Conservation (phyloP, 2,113 vertebrate species). For the Dipodomys stephensi region DNA sequence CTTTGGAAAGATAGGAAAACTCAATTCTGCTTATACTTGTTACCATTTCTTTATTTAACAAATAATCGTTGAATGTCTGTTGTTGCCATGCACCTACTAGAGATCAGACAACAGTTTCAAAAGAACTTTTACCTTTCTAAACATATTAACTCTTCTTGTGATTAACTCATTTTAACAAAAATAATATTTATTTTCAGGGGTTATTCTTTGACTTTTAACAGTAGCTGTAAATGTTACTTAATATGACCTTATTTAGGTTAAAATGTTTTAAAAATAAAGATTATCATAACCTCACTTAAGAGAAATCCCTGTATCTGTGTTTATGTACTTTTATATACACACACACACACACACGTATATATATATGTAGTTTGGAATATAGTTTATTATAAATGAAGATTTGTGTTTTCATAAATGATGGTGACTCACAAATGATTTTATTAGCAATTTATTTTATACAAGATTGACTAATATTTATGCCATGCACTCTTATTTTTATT, state of each 20-base stretch:
- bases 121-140: neutral
- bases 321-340: neutral
- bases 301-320: neutral
- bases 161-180: constrained; percentile 23
- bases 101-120: neutral
- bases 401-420: constrained; percentile 20
- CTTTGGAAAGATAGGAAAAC: neutral
- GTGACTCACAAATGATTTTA: neutral
- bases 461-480: neutral
- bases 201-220: constrained; percentile 19
- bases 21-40: neutral
- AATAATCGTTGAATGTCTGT: neutral
- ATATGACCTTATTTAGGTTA: neutral
- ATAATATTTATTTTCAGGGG: constrained; percentile 23
- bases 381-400: neutral
- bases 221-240: neutral
- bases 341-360: too few relatives aligned
- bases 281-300: neutral
- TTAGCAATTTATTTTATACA: neutral
- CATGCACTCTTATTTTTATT: neutral
- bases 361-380: constrained; percentile 2
- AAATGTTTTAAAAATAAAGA: neutral
- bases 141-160: constrained; percentile 11
- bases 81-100: neutral
- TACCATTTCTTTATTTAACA: neutral